These are phyloP conservation scores for Drosophila demipolita DNA, from an alignment of 2,888 invertebrate species.

Conservation along the genomic window DNA sequence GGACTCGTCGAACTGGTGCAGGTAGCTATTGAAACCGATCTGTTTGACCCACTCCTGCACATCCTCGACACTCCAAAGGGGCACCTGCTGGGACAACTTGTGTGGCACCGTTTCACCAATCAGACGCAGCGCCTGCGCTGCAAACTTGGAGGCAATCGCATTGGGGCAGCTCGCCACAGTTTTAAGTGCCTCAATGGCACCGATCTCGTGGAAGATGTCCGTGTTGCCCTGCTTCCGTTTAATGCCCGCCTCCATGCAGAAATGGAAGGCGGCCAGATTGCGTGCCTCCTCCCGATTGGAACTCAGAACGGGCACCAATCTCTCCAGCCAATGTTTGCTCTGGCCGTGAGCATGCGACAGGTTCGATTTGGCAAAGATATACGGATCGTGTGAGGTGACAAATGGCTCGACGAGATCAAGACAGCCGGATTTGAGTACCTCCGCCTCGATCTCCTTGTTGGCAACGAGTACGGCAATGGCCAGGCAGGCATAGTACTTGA, in stretches of 20 bases:
- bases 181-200: conserved; percentile 97
- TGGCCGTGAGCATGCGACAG: conserved; percentile 97
- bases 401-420: conserved; percentile 98
- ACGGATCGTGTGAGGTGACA: conserved; percentile 96
- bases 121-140: conserved; percentile 94
- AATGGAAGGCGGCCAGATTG: conserved; percentile 98
- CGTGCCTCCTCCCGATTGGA: conserved; percentile 98
- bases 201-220: conserved; percentile 96
- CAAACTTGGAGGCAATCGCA: conserved; percentile 98
- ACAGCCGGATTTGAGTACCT: conserved; percentile 98
- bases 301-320: conserved; percentile 96
- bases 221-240: conserved; percentile 97
- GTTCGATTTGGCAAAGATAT: conserved; percentile 96
- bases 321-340: conserved; percentile 96
- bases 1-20: conserved; percentile 93
- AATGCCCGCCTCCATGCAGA: conserved; percentile 99
- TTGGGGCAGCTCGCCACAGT: conserved; percentile 99
- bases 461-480: conserved; percentile 98
- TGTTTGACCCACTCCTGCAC: conserved; percentile 99
- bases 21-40: conserved; percentile 95
- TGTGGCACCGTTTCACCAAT: conserved; percentile 99
- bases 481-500: conserved; percentile 99
- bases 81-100: conserved; percentile 98
- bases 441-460: conserved; percentile 98
- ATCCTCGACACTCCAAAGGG: conserved; percentile 98